Evolutionary conservation across 1,140 invertebrate species (phyloP).

Genomic region (Achroia grisella): DNA sequence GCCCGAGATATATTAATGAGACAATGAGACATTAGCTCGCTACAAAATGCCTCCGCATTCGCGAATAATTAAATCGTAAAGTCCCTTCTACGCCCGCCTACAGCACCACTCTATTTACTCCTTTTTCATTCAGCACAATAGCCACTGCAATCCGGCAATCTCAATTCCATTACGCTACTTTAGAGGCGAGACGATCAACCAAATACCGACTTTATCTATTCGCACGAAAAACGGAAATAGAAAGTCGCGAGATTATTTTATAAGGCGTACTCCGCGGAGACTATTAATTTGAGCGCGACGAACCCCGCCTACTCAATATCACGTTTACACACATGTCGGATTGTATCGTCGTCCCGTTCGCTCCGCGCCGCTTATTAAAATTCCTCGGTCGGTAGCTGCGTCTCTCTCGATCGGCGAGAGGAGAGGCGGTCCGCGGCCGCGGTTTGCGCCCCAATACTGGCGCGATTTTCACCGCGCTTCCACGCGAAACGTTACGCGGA

Average conservation of each 20-base stretch:
- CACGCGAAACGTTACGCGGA: slow-evolving; percentile 62
- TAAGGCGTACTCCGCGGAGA: slow-evolving; percentile 59
- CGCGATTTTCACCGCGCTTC: slow-evolving; percentile 62
- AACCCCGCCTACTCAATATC: slow-evolving; percentile 61
- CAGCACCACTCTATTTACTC: slow-evolving; percentile 68
- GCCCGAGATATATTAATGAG: slow-evolving; percentile 70
- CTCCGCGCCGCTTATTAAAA: slow-evolving; percentile 69
- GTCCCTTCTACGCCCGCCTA: slow-evolving; percentile 66
- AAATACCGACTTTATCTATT: slow-evolving; percentile 17
- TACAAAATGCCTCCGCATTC: slow-evolving; percentile 72
- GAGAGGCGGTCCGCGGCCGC: slow-evolving; percentile 47
- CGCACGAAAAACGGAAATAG: slow-evolving; percentile 14
- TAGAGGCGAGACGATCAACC: slow-evolving; percentile 3
- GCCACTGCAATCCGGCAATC: slow-evolving; percentile 54
- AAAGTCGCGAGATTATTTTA: slow-evolving; percentile 12
- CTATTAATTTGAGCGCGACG: slow-evolving; percentile 70
- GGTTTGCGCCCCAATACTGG: slow-evolving; percentile 53
- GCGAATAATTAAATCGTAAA: slow-evolving; percentile 74
- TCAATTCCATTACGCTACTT: slow-evolving; percentile 36
- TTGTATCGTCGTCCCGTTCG: slow-evolving; percentile 57
- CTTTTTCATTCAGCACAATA: slow-evolving; percentile 74
- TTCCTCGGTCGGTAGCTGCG: slow-evolving; percentile 61
- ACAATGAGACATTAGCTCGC: slow-evolving; percentile 72
- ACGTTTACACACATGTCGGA: slow-evolving; percentile 61
- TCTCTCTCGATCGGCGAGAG: slow-evolving; percentile 48